Evolutionary conservation across 2,888 invertebrate species (phyloP), one percentile per base, ranked within the genome.

Genomic region (Aphodius sticticus): DNA sequence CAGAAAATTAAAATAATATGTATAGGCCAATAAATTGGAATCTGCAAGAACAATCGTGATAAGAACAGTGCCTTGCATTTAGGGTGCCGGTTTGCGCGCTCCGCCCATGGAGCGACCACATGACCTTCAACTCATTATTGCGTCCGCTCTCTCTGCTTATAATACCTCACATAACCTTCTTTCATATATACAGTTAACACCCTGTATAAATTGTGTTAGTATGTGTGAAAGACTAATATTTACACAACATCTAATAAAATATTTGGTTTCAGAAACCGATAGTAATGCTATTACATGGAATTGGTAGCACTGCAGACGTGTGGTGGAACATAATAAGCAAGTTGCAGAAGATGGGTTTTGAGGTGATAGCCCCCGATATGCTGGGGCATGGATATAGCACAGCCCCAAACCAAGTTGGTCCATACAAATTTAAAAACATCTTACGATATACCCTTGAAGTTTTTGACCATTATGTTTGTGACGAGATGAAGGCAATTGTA

Each of bases 371-470:
- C 0, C 93, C 93, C 14, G 94, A 94, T 86, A 89, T 94, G 87
- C 87, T 94, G 69, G 94, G 94, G 0, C 94, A 94, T 86, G 94
- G 94, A 0, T 90, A 91, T 84, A 93, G 93, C 85, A 91, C 92
- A 74, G 91, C 92, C 7, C 93, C 94, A 12, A 88, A 90, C 81
- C 88, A 90, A 80, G 85, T 90, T 1, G 88, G 88, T 77, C 91
- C 91, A 71, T 94, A 94, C 85, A 90, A 90, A 38, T 94, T 94
- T 85, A 89, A 90, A 80, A 92, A 91, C 84, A 89, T 94, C 72
- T 87, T 93, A 79, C 89, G 90, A 80, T 93, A 94, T 85, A 86
- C 92, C 6, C 89, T 93, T 35, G 89, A 90, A 72, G 88, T 94
- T 77, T 92, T 94, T 86, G 92, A 93, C 85, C 90, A 91, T 84